Base-by-base conservation (phyloP, 1,140 invertebrate species). In the Platorchestia sp. region DNA sequence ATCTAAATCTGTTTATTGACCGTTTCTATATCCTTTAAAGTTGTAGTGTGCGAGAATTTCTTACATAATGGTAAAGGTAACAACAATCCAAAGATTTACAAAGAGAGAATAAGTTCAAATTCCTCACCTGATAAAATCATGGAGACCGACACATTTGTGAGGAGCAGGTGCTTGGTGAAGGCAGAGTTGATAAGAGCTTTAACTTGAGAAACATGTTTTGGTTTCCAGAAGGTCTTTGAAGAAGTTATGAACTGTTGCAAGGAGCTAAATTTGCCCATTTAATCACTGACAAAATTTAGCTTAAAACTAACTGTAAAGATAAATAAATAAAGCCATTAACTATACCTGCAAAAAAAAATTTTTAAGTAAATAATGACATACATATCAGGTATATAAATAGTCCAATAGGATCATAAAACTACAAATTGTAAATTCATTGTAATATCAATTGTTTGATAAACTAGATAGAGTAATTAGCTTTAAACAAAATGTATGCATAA, bases 121-220 rank as follows among this genome's bases (percentile, higher is more conserved):
- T 40, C 36, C 90, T 53, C n/a, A 95, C 98, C 98, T 95, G 98
- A 99, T 45, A 99, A 97, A 5, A 97, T 97, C 95, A 98, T 97
- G 6, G 98, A 99, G 97, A 99, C 98, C 7, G 98, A 97, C n/a
- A 99, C 97, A 97, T 99, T 99, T 93, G 99, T 99, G 95, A 98
- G 97, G 22, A 99, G 97, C 93, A 99, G 97, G 97, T 98, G 98
- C 97, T 98, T 98, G 47, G 95, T 95, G 93, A 97, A 97, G 44
- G 95, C 95, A 41, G 22, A 51, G n/a, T 95, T 95, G 40, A 93
- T 93, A 36, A n/a, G 14, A 14, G 19, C 44, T 36, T 93, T 93
- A 93, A 40, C 45, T 44, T 93, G 91, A 45, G 44, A 5, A 93
- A 93, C n/a, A 93, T 44, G 10, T 44, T 40, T 44, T 40, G 47